These are phyloP conservation scores for Drosophila sp. DNA, from an alignment of 1,140 invertebrate genomes.

Conservation along the genomic window DNA sequence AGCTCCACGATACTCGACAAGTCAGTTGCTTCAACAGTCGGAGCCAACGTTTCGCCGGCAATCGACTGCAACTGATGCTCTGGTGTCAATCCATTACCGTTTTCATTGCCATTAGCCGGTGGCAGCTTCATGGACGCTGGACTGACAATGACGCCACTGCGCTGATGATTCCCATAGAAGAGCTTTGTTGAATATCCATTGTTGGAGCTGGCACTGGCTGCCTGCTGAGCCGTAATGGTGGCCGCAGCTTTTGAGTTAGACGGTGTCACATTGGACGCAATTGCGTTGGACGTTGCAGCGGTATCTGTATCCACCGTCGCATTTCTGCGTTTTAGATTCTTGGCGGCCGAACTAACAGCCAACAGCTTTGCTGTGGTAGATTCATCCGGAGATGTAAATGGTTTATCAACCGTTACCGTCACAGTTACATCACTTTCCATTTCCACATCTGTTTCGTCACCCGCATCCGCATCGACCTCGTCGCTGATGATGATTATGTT, in stretches of 20 bases:
- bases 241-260: slow-evolving; percentile 26
- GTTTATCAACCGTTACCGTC: slow-evolving; percentile 26
- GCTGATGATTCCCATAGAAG: slow-evolving; percentile 70
- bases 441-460: neutral
- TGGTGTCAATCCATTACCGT: slow-evolving; percentile 1
- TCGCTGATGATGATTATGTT: slow-evolving; percentile 84
- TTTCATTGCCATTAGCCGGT: neutral
- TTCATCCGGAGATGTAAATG: slow-evolving; percentile 75
- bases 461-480: slow-evolving; percentile 48
- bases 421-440: slow-evolving; percentile 44
- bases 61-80: slow-evolving; percentile 13
- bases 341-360: slow-evolving; percentile 66
- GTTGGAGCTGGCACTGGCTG: neutral
- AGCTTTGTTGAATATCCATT: slow-evolving; percentile 70
- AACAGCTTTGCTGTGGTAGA: slow-evolving; percentile 76
- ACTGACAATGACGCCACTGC: slow-evolving; percentile 77
- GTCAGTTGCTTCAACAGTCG: slow-evolving; percentile 5
- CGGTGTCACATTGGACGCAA: slow-evolving; percentile 61
- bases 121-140: slow-evolving; percentile 67
- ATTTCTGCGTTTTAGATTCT: slow-evolving; percentile 74
- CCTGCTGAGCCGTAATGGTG: slow-evolving; percentile 1
- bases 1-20: slow-evolving; percentile 38
- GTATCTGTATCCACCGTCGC: slow-evolving; percentile 24
- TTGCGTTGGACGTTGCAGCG: slow-evolving; percentile 59
- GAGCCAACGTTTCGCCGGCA: slow-evolving; percentile 1